Conservation (phyloP, 2,113 vertebrate species). For the Eurystomus gularis region DNA sequence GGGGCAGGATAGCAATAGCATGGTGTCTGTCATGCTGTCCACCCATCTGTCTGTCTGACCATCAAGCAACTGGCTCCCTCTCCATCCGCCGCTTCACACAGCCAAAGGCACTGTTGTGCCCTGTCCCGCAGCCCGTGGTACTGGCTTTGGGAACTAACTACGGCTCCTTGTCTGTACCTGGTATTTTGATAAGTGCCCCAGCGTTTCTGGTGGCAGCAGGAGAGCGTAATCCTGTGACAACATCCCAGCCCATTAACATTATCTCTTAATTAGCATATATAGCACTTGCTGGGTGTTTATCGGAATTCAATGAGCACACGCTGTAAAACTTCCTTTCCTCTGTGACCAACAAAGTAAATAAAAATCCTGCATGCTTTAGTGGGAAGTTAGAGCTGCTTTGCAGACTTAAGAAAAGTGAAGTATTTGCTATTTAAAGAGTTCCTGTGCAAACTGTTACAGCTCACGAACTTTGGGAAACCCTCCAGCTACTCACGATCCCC, state of each 20-base stretch:
- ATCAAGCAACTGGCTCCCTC: accelerated
- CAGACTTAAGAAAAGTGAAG: background rate
- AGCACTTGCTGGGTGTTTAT: conserved; percentile 25
- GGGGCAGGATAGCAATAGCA: background rate
- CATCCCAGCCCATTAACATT: conserved; percentile 11
- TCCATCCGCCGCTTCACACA: accelerated
- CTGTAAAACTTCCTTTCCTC: conserved; percentile 11
- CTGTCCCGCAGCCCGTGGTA: accelerated
- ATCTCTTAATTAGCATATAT: conserved; percentile 31
- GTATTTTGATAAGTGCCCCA: background rate
- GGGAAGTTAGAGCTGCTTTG: background rate
- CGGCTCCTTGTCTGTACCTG: accelerated
- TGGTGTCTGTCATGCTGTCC: background rate
- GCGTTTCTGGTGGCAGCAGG: background rate
- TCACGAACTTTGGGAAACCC: background rate
- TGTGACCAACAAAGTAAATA: background rate
- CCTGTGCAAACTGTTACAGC: background rate
- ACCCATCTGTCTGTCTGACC: background rate
- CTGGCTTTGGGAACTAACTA: background rate
- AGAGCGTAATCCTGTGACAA: background rate
- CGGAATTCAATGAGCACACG: background rate
- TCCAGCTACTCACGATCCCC: background rate
- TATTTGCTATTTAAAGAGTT: background rate
- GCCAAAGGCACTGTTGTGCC: background rate
- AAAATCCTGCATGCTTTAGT: background rate